Evolutionary conservation across 2,888 invertebrate species (phyloP).

Genomic region (Drosophila kuntzei): DNA sequence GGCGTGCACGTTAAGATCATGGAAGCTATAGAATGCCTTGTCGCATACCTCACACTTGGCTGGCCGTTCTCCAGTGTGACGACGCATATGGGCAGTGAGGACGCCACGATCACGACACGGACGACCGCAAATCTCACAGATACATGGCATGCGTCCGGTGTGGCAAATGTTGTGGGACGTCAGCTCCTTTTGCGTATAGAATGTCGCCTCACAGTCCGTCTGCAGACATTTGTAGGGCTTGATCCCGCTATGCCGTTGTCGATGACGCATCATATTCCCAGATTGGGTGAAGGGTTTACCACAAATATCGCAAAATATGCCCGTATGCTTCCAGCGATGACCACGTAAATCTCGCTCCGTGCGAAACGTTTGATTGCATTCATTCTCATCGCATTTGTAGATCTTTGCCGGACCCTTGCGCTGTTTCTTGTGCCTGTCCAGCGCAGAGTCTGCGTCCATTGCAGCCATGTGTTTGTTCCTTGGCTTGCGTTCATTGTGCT

Average conservation of each 20-base stretch:
- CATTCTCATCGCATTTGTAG: slow-evolving; percentile 67
- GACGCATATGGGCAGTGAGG: slow-evolving; percentile 81
- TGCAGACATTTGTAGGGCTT: slow-evolving; percentile 81
- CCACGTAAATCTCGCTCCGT: slow-evolving; percentile 75
- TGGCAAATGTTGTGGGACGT: slow-evolving; percentile 81
- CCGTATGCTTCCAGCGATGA: slow-evolving; percentile 82
- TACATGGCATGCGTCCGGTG: slow-evolving; percentile 78
- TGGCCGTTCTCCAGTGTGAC: slow-evolving; percentile 80
- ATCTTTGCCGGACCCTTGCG: slow-evolving; percentile 49
- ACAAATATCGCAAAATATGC: slow-evolving; percentile 83
- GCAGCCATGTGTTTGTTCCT: neutral
- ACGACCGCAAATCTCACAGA: slow-evolving; percentile 81
- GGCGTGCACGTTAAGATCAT: slow-evolving; percentile 83
- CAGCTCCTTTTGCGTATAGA: slow-evolving; percentile 80
- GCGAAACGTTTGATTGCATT: slow-evolving; percentile 74
- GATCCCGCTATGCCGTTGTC: slow-evolving; percentile 82
- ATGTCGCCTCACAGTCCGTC: slow-evolving; percentile 76
- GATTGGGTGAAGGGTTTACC: slow-evolving; percentile 81
- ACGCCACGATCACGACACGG: slow-evolving; percentile 82
- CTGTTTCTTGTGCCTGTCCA: slow-evolving; percentile 4
- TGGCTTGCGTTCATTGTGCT: slow-evolving; percentile 44
- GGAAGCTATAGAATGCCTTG: slow-evolving; percentile 81
- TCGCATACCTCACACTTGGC: slow-evolving; percentile 81
- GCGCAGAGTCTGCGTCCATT: neutral
- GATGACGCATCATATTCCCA: slow-evolving; percentile 82